Conservation (phyloP, 2,797 vertebrate genomes). For the Mastacembelus armatus region DNA sequence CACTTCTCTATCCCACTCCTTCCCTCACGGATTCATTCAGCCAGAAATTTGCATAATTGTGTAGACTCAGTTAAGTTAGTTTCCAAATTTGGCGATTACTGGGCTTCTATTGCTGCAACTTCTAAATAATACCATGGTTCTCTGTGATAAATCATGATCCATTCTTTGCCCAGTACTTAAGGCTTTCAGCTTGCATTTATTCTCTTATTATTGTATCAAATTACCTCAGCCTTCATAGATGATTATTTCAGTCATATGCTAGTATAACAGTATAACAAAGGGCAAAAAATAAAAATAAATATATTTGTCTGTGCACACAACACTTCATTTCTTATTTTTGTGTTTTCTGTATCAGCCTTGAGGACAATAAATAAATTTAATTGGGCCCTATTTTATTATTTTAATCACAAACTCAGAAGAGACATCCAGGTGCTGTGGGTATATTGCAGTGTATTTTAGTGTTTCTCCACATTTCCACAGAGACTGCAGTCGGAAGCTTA, state of each 20-base stretch:
- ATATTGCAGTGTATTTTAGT: constrained; percentile 36
- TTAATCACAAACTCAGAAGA: not conserved
- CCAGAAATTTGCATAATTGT: not conserved
- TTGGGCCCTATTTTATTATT: not conserved
- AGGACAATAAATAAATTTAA: constrained; percentile 8
- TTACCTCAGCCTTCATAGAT: not conserved
- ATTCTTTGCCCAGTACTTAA: not conserved
- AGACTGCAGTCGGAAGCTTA: constrained; percentile 50
- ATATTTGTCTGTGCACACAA: not conserved
- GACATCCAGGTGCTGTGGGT: not conserved
- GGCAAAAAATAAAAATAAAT: no score
- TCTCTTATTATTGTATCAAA: not conserved
- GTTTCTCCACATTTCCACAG: constrained; percentile 44
- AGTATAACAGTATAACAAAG: not conserved
- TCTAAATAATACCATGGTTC: not conserved
- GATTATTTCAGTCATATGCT: not conserved
- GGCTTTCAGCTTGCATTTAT: not conserved
- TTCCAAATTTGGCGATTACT: not conserved
- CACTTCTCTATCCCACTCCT: not conserved
- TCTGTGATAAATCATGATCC: not conserved
- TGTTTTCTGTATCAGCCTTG: not conserved
- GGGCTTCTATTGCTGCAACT: not conserved
- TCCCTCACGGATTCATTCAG: not conserved
- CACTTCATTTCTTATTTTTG: not conserved
- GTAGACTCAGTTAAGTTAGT: not conserved